phyloP scores from a whole-genome alignment of 2,797 vertebrate species.

The Salmo trutta region DNA sequence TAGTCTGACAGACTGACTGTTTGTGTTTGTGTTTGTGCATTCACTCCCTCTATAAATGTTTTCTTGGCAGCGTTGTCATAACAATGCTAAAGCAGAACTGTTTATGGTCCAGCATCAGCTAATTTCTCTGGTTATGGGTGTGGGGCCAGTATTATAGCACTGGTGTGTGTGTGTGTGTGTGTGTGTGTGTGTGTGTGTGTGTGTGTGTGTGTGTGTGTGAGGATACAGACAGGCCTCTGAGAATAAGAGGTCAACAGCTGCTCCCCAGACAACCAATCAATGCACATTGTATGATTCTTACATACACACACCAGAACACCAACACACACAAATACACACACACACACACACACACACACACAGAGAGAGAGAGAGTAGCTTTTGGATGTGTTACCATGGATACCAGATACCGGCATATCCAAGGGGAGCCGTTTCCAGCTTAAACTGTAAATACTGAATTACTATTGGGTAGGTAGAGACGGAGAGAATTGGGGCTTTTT shows the following conservation, averaged over 20 bases:
- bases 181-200: neutral
- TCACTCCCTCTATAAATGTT: no score
- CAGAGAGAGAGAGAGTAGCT: constrained; percentile 2
- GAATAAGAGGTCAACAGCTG: constrained; percentile 54
- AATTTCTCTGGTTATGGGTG: no score
- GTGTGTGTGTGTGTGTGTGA: neutral
- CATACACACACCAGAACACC: constrained; percentile 29
- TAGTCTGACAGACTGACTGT: neutral
- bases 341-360: constrained; percentile 25
- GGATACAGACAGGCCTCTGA: constrained; percentile 78
- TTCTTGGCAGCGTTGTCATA: no score
- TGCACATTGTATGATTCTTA: constrained; percentile 68
- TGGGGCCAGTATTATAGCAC: no score
- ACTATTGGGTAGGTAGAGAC: constrained; percentile 67
- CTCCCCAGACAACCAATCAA: constrained; percentile 46
- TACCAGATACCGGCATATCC: constrained; percentile 77
- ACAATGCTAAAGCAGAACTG: no score
- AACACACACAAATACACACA: constrained; percentile 25
- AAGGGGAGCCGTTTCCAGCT: constrained; percentile 74
- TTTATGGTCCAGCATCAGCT: no score
- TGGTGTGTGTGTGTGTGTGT: neutral
- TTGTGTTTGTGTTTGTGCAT: neutral
- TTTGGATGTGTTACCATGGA: constrained; percentile 79
- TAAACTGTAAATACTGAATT: constrained; percentile 80
- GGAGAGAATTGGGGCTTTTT: constrained; percentile 36